Evolutionary conservation across 2,797 vertebrate genomes (phyloP), one percentile per base, ranked within the genome.

Genomic region (Rhinella marina): DNA sequence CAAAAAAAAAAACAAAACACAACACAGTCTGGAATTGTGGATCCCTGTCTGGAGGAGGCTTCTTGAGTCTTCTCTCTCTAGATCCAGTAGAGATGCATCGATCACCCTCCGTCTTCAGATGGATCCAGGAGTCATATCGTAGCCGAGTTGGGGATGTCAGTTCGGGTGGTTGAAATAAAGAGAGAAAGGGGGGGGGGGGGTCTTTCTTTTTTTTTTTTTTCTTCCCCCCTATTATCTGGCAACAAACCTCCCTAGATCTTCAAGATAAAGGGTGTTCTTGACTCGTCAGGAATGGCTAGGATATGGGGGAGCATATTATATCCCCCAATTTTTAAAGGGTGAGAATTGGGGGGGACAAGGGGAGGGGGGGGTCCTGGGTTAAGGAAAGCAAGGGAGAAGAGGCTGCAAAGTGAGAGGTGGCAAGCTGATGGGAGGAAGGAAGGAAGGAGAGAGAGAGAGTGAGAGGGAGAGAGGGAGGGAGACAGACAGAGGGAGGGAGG

Each of bases 341-440:
- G 72, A 86, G 88, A 68, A 82, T 82, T 41, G 41, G 85, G 80
- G 84, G 88, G 79, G 59, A 52, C 16, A 75, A 73, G 70, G 77
- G 70, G 61, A 32, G 56, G 48, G 83, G 84, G 61, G 88, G 88
- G 84, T 29, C 50, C 57, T 57, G 84, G 80, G 59, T 79, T 82
- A 76, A 77, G 84, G 84, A 70, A 86, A 83, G 79, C 78, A 82
- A 52, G 80, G 88, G 88, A 86, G 84, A 86, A 86, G 88, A 89
- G 88, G 84, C 72, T 86, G 88, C 84, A 89, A 86, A 89, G 84
- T 86, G 88, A 86, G 88, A 86, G 84, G 88, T 86, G 88, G 84
- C 84, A 86, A 72, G 84, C 84, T 86, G 84, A 86, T 82, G 88
- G 88, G 84, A 88, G 88, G 84, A 86, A 89, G 88, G 84, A 86